These are phyloP conservation scores for Pipra filicauda DNA, from an alignment of 2,113 vertebrate species.

Conservation along the genomic window DNA sequence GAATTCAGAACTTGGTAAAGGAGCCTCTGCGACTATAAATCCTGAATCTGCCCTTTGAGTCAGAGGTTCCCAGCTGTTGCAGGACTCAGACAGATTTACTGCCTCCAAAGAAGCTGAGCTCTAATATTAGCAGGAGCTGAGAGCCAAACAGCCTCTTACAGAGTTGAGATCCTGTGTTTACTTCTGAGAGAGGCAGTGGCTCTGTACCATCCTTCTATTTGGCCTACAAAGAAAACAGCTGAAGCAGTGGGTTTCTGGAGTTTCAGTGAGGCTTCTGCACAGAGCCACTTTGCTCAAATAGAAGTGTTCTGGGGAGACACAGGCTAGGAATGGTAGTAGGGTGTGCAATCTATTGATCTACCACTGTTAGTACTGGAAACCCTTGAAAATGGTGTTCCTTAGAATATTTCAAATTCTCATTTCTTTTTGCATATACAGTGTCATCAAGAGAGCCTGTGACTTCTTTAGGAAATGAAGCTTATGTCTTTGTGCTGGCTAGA, in stretches of 20 bases:
- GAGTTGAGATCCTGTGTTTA: background rate
- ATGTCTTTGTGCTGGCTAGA: background rate
- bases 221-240: background rate
- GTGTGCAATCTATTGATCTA: background rate
- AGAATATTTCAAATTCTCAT: background rate
- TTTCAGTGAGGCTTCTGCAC: background rate
- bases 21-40: background rate
- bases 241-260: background rate
- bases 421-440: background rate
- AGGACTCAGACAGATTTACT: background rate
- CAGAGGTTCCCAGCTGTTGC: background rate
- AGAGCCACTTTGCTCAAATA: background rate
- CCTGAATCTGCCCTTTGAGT: background rate
- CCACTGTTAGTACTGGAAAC: background rate
- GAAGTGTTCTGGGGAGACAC: background rate
- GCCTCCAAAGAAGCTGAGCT: background rate
- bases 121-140: background rate
- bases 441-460: background rate
- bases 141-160: background rate
- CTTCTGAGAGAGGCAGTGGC: background rate
- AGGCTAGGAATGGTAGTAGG: background rate
- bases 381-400: background rate
- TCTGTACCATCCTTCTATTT: background rate
- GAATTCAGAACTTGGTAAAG: background rate
- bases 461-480: background rate